Evolutionary conservation across 2,113 vertebrate genomes (phyloP).

Genomic region (Prietella phreatophila): DNA sequence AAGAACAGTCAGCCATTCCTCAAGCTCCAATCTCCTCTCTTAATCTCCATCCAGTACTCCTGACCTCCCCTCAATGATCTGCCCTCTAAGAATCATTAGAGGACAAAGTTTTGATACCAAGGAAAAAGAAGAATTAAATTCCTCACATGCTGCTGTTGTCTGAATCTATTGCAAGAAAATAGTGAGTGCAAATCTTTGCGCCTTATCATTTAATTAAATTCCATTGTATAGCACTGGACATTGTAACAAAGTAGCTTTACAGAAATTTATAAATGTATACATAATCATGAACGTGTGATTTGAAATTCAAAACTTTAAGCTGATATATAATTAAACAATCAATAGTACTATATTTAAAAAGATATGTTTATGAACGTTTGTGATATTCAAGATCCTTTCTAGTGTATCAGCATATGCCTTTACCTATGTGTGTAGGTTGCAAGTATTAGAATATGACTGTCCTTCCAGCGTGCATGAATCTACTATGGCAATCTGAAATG

Average conservation of each 20-base stretch:
- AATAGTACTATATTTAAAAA: neutral
- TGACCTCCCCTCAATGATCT: constrained; percentile 38
- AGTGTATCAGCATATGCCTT: neutral
- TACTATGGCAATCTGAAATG: constrained; percentile 52
- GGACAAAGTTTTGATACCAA: constrained; percentile 46
- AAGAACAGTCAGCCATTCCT: constrained; percentile 41
- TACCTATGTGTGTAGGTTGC: neutral
- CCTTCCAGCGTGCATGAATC: constrained; percentile 52
- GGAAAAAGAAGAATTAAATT: constrained; percentile 32
- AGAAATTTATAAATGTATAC: neutral
- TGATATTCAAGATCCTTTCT: neutral
- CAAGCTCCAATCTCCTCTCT: constrained; percentile 35
- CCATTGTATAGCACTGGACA: neutral
- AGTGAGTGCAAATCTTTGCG: constrained; percentile 24
- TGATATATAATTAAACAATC: neutral
- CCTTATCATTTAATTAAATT: constrained; percentile 14
- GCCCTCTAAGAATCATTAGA: constrained; percentile 48
- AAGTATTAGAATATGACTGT: constrained; percentile 52
- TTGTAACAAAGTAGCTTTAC: neutral
- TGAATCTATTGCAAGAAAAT: constrained; percentile 21
- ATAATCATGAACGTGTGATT: neutral
- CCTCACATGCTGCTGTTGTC: neutral
- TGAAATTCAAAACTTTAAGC: neutral
- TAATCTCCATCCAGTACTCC: constrained; percentile 43
- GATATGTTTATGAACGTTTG: neutral